Evolutionary conservation across 2,888 invertebrate species (phyloP).

Genomic region (Lamproptera curius): DNA sequence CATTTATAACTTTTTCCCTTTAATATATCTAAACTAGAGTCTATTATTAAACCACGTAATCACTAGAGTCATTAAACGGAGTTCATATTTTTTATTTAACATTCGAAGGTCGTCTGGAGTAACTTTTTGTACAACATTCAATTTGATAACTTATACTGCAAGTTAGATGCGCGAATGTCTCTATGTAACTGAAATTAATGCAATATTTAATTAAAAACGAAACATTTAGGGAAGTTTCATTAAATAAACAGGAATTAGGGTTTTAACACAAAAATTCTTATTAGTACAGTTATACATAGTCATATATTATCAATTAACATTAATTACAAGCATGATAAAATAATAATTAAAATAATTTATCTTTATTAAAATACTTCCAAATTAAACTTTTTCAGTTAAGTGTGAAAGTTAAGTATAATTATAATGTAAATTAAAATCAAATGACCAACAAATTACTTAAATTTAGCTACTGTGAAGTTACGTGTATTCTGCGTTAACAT

Average conservation of each 20-base stretch:
- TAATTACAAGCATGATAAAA: no score
- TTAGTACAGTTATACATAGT: neutral
- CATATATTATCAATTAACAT: neutral
- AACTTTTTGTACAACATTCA: neutral
- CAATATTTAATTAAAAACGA: neutral
- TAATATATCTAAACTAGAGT: neutral
- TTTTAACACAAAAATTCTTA: neutral
- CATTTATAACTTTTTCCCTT: no score
- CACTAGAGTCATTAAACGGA: neutral
- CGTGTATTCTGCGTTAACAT: no score
- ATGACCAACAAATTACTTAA: no score
- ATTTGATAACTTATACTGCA: neutral
- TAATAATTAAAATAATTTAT: no score
- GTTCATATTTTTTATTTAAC: neutral
- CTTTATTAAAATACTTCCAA: no score
- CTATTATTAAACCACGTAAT: neutral
- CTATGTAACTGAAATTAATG: neutral
- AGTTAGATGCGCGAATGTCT: neutral
- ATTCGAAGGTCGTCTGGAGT: conserved; percentile 2
- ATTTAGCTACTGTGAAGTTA: no score
- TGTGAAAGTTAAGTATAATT: no score
- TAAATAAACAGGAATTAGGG: no score
- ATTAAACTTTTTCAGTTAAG: no score
- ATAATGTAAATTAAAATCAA: no score
- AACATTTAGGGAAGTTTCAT: neutral